These are phyloP conservation scores for Sebastes cheni DNA, from an alignment of 2,797 vertebrate species.

Conservation along the genomic window DNA sequence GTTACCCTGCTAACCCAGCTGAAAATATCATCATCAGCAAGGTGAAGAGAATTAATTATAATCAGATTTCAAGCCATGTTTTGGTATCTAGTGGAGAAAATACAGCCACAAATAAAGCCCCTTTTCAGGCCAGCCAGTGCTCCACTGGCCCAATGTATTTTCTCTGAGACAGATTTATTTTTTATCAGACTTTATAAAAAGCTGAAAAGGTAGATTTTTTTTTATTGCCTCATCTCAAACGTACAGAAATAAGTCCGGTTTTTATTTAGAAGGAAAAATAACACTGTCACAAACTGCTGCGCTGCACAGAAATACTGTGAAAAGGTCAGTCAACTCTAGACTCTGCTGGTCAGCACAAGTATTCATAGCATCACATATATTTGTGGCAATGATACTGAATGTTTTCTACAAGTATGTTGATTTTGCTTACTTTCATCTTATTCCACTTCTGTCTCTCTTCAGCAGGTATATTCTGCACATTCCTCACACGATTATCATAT, in stretches of 20 bases:
- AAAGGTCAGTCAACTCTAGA: constrained; percentile 6
- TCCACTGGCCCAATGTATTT: neutral
- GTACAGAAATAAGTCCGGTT: neutral
- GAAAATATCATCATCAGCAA: constrained; percentile 31
- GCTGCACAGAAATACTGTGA: neutral
- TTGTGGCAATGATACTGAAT: neutral
- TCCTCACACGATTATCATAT: neutral
- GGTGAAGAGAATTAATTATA: neutral
- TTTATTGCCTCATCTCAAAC: neutral
- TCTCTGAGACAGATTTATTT: neutral
- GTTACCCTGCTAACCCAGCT: constrained; percentile 30
- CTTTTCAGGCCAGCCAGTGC: neutral
- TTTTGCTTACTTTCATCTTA: neutral
- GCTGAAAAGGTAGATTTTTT: neutral
- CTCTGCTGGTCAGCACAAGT: constrained; percentile 3
- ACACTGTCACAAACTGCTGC: neutral
- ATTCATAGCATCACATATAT: neutral
- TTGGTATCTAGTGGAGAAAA: neutral
- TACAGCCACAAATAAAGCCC: neutral
- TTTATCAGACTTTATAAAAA: neutral
- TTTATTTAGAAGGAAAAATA: neutral
- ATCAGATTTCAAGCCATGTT: neutral
- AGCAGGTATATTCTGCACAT: neutral
- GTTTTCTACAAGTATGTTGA: neutral
- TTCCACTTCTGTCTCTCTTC: neutral